phyloP scores from a whole-genome alignment of 1,140 invertebrate species.

The Zaprionus tsacasi region DNA sequence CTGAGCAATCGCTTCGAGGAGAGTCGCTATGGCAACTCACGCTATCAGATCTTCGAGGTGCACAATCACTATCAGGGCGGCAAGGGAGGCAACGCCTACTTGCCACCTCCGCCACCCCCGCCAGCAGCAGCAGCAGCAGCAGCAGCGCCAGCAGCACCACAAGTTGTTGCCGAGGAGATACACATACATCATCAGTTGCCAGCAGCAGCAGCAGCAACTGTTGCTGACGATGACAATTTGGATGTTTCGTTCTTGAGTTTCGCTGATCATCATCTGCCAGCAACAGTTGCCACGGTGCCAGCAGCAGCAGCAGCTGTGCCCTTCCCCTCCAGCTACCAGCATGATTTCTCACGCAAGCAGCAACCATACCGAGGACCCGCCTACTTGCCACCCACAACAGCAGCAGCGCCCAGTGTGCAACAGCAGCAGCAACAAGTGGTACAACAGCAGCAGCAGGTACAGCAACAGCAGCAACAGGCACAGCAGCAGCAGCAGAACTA shows the following conservation, averaged over 20 bases:
- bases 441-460: slow-evolving; percentile 36
- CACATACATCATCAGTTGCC: slow-evolving; percentile 47
- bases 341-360: slow-evolving; percentile 61
- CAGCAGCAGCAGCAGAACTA: slow-evolving; percentile 37
- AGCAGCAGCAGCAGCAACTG: slow-evolving; percentile 22
- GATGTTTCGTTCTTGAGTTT: slow-evolving; percentile 66
- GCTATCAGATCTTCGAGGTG: slow-evolving; percentile 77
- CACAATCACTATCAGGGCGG: slow-evolving; percentile 70
- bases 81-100: slow-evolving; percentile 33
- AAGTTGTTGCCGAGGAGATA: slow-evolving; percentile 34
- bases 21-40: slow-evolving; percentile 64
- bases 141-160: neutral
- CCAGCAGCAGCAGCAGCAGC: neutral
- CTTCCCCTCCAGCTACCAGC: slow-evolving; percentile 73
- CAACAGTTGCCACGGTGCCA: slow-evolving; percentile 27
- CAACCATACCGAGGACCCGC: slow-evolving; percentile 33
- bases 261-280: slow-evolving; percentile 37
- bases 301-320: slow-evolving; percentile 49
- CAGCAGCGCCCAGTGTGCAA: slow-evolving; percentile 3
- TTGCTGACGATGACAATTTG: slow-evolving; percentile 50
- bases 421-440: slow-evolving; percentile 29
- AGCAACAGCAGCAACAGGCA: slow-evolving; percentile 31
- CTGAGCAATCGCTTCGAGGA: slow-evolving; percentile 59
- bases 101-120: slow-evolving; percentile 45
- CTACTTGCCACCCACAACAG: slow-evolving; percentile 52